phyloP scores from a whole-genome alignment of 1,140 invertebrate genomes.

The Daktulosphaira vitifoliae region DNA sequence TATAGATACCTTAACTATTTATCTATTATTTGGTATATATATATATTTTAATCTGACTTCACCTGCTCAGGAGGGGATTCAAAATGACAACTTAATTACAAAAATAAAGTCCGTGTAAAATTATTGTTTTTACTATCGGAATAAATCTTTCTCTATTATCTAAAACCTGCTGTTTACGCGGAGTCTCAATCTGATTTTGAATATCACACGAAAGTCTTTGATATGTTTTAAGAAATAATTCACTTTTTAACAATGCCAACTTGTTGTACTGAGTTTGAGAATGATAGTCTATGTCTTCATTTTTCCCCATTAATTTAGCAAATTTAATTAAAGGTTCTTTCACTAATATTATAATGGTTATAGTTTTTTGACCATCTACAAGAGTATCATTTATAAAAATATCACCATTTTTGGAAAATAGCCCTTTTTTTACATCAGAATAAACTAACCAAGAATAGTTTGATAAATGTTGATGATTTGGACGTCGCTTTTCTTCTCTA shows the following conservation, averaged over 20 bases:
- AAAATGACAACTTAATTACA: too few relatives aligned
- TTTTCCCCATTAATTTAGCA: background rate
- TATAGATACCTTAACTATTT: too few relatives aligned
- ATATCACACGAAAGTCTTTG: background rate
- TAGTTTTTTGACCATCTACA: background rate
- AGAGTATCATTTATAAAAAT: background rate
- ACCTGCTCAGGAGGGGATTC: too few relatives aligned
- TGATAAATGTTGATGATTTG: background rate
- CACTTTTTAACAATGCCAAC: background rate
- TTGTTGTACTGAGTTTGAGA: background rate
- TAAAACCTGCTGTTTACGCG: background rate
- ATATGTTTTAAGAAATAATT: background rate
- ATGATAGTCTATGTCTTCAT: background rate
- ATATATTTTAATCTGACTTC: too few relatives aligned
- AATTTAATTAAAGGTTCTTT: background rate
- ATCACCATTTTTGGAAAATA: background rate
- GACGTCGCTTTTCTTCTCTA: background rate
- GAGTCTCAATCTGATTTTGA: background rate
- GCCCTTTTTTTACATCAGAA: background rate
- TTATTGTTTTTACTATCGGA: background rate
- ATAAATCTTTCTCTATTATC: background rate
- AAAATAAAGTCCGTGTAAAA: background rate
- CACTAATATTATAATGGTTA: background rate
- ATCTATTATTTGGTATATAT: too few relatives aligned
- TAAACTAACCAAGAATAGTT: background rate